Percentiles rank a stretch among this genome's conserved stretches.
These are phyloP conservation scores for Yponomeuta sedellus DNA, from an alignment of 2,888 invertebrate species.

Conservation along the genomic window DNA sequence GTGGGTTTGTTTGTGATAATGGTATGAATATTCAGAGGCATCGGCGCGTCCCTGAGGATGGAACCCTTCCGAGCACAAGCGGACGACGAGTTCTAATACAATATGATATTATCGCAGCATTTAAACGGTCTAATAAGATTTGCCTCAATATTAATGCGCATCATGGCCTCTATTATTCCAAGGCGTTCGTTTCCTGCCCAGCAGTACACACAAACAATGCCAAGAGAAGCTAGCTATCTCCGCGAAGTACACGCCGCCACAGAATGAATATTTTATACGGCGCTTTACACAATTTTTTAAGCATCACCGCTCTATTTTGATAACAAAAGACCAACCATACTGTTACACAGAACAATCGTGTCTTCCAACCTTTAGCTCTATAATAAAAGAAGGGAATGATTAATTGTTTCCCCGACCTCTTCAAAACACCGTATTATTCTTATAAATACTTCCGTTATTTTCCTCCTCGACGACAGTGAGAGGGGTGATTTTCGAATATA, in stretches of 20 bases:
- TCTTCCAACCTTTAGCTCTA: constrained; percentile 67
- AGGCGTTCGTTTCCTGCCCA: constrained; percentile 68
- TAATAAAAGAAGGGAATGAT: constrained; percentile 70
- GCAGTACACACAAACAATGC: constrained; percentile 44
- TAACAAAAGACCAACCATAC: constrained; percentile 59
- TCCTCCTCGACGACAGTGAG: constrained; percentile 69
- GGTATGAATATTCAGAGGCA: constrained; percentile 68
- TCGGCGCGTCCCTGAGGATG: constrained; percentile 61
- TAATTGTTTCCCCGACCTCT: constrained; percentile 73
- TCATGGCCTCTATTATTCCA: constrained; percentile 69
- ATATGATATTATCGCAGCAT: constrained; percentile 73
- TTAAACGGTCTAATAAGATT: constrained; percentile 75
- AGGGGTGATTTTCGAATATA: constrained; percentile 61
- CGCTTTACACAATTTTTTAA: constrained; percentile 12
- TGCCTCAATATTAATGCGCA: constrained; percentile 74
- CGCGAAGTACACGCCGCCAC: constrained; percentile 3
- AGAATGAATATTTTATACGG: constrained; percentile 7
- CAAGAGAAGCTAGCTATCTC: constrained; percentile 31
- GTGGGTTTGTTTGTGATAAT: constrained; percentile 68
- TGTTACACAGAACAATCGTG: constrained; percentile 65
- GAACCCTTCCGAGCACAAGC: constrained; percentile 70
- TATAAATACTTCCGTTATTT: constrained; percentile 75
- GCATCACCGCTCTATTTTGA: constrained; percentile 31
- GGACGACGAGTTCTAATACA: constrained; percentile 72
- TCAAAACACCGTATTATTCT: constrained; percentile 72